These are phyloP conservation scores for Dinomys branickii DNA, from an alignment of 2,113 vertebrate species.

Conservation along the genomic window DNA sequence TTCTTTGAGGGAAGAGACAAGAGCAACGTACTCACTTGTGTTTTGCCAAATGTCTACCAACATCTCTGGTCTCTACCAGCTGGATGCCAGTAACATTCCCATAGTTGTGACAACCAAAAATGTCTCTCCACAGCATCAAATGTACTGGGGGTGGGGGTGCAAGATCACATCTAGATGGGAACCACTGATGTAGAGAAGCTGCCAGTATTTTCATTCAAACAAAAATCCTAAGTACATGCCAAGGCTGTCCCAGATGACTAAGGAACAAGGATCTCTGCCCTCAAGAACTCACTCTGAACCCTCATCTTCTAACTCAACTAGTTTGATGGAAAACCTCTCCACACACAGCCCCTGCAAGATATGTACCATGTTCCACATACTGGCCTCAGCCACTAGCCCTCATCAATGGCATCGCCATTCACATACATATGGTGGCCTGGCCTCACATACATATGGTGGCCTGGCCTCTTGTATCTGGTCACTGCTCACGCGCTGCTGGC, in stretches of 20 bases:
- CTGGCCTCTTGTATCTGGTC: not conserved
- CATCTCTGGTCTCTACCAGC: not conserved
- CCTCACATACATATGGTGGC: not conserved
- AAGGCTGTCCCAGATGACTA: not conserved
- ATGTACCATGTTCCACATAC: not conserved
- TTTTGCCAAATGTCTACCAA: not conserved
- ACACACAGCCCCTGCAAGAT: not conserved
- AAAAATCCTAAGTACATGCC: not conserved
- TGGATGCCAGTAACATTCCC: not conserved
- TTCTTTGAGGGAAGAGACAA: not conserved
- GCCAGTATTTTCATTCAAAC: not conserved
- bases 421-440: no score
- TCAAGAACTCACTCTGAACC: not conserved
- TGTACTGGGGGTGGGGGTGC: not conserved
- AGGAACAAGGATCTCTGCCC: conserved; percentile 18
- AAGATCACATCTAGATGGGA: not conserved
- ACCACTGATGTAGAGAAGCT: not conserved
- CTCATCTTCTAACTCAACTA: not conserved
- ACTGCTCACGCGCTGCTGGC: not conserved
- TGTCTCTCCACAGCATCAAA: not conserved
- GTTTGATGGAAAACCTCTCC: conserved; percentile 19
- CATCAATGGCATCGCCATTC: not conserved
- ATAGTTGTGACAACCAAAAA: not conserved
- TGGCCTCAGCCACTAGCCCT: not conserved
- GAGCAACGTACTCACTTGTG: not conserved